Evolutionary conservation across 2,113 vertebrate species (phyloP), one percentile per base, ranked within the genome.

Genomic region (Scolopax mira): DNA sequence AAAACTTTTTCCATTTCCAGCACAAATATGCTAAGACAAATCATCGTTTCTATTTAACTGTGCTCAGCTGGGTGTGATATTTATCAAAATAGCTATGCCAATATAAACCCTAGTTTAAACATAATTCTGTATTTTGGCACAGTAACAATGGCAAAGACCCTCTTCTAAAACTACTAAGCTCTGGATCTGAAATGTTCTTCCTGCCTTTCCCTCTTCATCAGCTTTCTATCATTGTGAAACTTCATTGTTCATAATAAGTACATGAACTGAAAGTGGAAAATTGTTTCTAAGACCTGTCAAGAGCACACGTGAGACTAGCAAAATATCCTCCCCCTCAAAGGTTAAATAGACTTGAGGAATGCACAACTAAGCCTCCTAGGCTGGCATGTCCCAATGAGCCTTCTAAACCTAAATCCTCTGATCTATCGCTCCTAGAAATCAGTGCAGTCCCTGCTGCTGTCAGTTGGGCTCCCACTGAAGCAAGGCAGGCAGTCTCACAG

Each of bases 401-500:
- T 74, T 33, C n/a, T 13, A 33, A 72, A 73, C 23, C 85, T 65
- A 90, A 91, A 62, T 54, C 21, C 72, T 87, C 44, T 61, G 12
- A 86, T 70, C 52, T 15, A 75, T 15, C 57, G 41, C 61, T 89
- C 69, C 77, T 6, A 89, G 93, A 97, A 97, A 96, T 94, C 96
- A 78, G 57, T 64, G 67, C 69, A 67, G 65, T 80, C 91, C 90
- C 85, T 91, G 77, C 66, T 21, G 25, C 74, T 97, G 70, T 92
- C 88, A 90, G 79, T 61, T 95, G 90, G 90, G 44, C 64, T 97
- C 94, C 90, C 74, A 84, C 84, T 82, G 79, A 96, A 97, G 92
- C 92, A 94, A 97, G 95, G 95, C 94, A 93, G 88, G 74, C 4
- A 1, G 85, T 81, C 94, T 94, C 97, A 88, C 93, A 98, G 97